phyloP scores from a whole-genome alignment of 2,113 vertebrate genomes.

The Hiodon alosoides region DNA sequence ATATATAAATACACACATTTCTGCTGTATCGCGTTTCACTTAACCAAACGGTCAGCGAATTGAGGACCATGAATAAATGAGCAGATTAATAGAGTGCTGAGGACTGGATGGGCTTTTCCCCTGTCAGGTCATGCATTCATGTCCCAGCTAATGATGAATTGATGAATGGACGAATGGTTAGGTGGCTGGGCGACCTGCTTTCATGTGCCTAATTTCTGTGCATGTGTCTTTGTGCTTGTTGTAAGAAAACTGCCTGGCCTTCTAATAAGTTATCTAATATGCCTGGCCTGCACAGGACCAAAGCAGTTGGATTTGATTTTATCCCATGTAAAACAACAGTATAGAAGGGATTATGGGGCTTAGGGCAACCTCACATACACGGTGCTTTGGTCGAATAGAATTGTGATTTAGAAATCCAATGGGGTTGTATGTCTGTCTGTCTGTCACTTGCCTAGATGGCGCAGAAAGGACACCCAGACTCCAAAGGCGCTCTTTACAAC shows the following conservation, averaged over 20 bases:
- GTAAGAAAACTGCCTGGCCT: not conserved
- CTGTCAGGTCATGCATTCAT: not conserved
- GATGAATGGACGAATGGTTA: not conserved
- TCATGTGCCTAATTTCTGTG: not conserved
- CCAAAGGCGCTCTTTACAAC: no score
- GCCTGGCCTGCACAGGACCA: no score
- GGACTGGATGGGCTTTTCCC: not conserved
- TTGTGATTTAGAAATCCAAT: no score
- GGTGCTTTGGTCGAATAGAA: no score
- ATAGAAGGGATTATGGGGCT: no score
- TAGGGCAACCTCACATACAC: no score
- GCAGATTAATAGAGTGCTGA: not conserved
- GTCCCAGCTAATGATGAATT: not conserved
- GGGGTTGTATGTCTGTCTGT: no score
- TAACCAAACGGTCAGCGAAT: constrained; percentile 17
- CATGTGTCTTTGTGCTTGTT: not conserved
- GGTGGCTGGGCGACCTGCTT: not conserved
- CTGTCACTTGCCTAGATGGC: no score
- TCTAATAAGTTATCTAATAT: not conserved
- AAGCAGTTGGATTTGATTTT: no score
- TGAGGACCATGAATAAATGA: constrained; percentile 14
- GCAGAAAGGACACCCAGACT: no score
- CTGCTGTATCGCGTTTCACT: constrained; percentile 18
- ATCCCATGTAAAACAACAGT: no score
- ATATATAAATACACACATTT: constrained; percentile 18